Evolutionary conservation across 2,113 vertebrate genomes (phyloP).

Genomic region (Peromyscus maniculatus): DNA sequence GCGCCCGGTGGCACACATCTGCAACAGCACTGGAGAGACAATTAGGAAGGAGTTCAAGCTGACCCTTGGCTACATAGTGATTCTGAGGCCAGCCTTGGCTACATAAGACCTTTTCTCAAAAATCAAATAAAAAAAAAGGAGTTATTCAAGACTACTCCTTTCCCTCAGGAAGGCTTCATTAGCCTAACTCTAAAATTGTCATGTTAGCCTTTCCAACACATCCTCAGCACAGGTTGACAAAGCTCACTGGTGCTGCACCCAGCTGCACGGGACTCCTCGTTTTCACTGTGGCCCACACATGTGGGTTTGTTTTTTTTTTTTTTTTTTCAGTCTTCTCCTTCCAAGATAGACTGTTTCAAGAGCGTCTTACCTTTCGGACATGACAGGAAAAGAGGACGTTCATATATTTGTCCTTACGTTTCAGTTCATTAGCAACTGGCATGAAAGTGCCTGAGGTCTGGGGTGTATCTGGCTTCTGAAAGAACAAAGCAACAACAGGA

Average conservation of each 20-base stretch:
- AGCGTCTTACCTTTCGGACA: constrained; percentile 94
- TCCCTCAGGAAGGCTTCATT: background rate
- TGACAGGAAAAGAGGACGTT: constrained; percentile 96
- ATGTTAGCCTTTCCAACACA: background rate
- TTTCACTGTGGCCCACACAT: background rate
- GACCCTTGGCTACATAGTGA: background rate
- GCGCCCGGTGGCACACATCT: background rate
- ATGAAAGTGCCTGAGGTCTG: constrained; percentile 91
- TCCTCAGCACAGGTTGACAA: too few species aligned
- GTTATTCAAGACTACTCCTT: background rate
- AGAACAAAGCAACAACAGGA: constrained; percentile 63
- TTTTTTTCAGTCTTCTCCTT: background rate
- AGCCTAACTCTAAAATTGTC: background rate
- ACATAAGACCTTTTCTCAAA: background rate
- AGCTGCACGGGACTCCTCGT: accelerated
- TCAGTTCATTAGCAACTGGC: constrained; percentile 94
- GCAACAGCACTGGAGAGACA: background rate
- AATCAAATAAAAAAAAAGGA: background rate
- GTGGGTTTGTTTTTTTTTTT: background rate
- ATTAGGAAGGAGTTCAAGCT: background rate
- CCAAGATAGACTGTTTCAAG: background rate
- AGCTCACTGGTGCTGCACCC: background rate
- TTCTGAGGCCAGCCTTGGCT: background rate
- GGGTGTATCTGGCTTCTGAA: constrained; percentile 93
- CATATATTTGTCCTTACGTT: constrained; percentile 99